phyloP scores from a whole-genome alignment of 2,797 vertebrate genomes.

The Amniataba percoides region DNA sequence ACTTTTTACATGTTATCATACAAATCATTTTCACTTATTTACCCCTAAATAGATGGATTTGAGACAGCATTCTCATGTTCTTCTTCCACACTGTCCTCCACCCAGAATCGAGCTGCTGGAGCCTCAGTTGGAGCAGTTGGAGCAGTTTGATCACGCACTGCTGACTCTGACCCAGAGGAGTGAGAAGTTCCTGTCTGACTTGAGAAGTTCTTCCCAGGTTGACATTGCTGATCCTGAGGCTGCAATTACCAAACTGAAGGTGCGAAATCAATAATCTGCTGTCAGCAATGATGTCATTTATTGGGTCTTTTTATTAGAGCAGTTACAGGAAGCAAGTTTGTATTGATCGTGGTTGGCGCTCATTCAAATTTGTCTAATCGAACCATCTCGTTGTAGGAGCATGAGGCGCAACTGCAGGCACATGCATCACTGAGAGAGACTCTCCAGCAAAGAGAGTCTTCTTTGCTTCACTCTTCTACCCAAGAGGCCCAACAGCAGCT shows the following conservation, averaged over 20 bases:
- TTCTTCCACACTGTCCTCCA: neutral
- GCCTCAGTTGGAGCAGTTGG: constrained; percentile 86
- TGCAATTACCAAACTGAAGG: constrained; percentile 87
- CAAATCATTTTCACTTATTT: neutral
- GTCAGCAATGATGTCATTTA: constrained; percentile 30
- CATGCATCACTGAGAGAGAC: constrained; percentile 79
- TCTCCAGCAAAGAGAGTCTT: constrained; percentile 85
- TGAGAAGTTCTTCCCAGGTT: constrained; percentile 90
- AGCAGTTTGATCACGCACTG: constrained; percentile 89
- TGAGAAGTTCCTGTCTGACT: constrained; percentile 89
- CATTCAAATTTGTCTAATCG: constrained; percentile 40
- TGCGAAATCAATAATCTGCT: constrained; percentile 73
- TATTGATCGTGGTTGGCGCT: constrained; percentile 26
- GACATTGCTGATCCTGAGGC: constrained; percentile 84
- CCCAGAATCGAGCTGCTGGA: constrained; percentile 87
- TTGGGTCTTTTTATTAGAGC: constrained; percentile 19
- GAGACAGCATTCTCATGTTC: neutral
- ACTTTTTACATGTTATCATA: neutral
- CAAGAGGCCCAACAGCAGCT: constrained; percentile 87
- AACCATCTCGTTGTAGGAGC: constrained; percentile 83
- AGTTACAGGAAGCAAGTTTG: constrained; percentile 30
- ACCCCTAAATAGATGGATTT: neutral
- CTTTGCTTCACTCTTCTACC: constrained; percentile 82
- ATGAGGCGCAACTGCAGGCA: constrained; percentile 82
- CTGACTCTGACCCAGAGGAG: constrained; percentile 90